Evolutionary conservation across 2,888 invertebrate genomes (phyloP).

Genomic region (Myopa tessellatipennis): DNA sequence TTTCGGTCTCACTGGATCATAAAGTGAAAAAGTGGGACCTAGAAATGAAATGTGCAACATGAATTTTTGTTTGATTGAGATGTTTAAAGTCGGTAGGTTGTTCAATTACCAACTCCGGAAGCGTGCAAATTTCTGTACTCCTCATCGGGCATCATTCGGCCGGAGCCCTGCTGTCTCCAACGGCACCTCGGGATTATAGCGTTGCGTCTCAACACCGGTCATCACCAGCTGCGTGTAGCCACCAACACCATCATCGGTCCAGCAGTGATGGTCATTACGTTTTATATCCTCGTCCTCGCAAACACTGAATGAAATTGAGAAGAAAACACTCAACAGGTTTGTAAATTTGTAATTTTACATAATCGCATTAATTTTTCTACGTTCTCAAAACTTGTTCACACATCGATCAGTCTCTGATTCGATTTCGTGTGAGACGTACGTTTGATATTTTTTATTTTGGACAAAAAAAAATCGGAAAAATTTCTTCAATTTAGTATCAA

Average conservation of each 20-base stretch:
- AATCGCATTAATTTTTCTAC: too few relatives aligned
- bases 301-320: conserved; percentile 53
- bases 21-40: conserved; percentile 50
- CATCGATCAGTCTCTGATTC: not conserved
- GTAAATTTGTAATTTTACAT: not conserved
- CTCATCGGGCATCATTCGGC: conserved; percentile 59
- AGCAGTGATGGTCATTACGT: conserved; percentile 64
- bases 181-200: conserved; percentile 68
- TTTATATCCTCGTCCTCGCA: conserved; percentile 66
- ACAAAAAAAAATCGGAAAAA: not conserved
- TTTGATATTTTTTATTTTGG: not conserved
- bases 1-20: conserved; percentile 54
- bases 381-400: too few relatives aligned
- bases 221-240: conserved; percentile 66
- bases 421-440: not conserved
- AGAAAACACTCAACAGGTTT: not conserved
- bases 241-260: conserved; percentile 67
- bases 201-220: conserved; percentile 64
- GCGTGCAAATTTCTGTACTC: conserved; percentile 61
- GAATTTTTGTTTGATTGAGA: not conserved
- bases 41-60: not conserved
- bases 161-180: conserved; percentile 63
- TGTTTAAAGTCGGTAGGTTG: not conserved
- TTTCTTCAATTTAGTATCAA: too few relatives aligned
- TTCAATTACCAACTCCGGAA: conserved; percentile 60